Percentiles rank a stretch among this genome's conserved stretches.
Evolutionary conservation across 2,888 invertebrate genomes (phyloP).

Genomic region (Fabriciana adippe): DNA sequence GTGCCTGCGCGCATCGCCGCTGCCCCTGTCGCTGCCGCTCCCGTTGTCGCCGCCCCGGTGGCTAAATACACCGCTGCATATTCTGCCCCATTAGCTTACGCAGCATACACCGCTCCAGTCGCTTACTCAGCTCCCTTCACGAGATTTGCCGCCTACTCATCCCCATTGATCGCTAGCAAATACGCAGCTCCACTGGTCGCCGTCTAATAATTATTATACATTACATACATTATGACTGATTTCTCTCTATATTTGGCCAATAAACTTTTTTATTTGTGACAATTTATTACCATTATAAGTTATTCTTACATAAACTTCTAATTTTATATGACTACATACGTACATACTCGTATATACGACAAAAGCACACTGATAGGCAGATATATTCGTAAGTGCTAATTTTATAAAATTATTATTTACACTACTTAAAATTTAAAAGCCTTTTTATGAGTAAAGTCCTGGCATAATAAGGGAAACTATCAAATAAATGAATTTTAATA

Average conservation of each 20-base stretch:
- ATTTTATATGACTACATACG: neutral
- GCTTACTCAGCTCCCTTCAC: slow-evolving; percentile 43
- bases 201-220: slow-evolving; percentile 46
- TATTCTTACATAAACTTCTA: neutral
- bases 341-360: too few species aligned
- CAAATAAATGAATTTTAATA: too few species aligned
- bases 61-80: slow-evolving; percentile 57
- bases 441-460: too few species aligned
- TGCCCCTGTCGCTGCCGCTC: slow-evolving; percentile 45
- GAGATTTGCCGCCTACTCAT: slow-evolving; percentile 41
- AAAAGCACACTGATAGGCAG: too few species aligned
- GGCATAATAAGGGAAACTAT: too few species aligned
- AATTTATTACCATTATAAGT: slow-evolving; percentile 18
- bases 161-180: slow-evolving; percentile 46
- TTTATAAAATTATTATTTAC: too few species aligned
- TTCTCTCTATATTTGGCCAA: slow-evolving; percentile 52
- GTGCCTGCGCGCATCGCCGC: slow-evolving; percentile 53
- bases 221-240: slow-evolving; percentile 48
- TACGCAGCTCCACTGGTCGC: slow-evolving; percentile 59
- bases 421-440: too few species aligned
- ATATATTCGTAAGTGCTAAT: too few species aligned
- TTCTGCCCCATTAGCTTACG: slow-evolving; percentile 47
- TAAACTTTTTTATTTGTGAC: slow-evolving; percentile 51
- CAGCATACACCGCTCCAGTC: slow-evolving; percentile 48
- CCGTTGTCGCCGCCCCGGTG: slow-evolving; percentile 43